Evolutionary conservation across 2,888 invertebrate genomes (phyloP).

Genomic region (Selenia dentaria): DNA sequence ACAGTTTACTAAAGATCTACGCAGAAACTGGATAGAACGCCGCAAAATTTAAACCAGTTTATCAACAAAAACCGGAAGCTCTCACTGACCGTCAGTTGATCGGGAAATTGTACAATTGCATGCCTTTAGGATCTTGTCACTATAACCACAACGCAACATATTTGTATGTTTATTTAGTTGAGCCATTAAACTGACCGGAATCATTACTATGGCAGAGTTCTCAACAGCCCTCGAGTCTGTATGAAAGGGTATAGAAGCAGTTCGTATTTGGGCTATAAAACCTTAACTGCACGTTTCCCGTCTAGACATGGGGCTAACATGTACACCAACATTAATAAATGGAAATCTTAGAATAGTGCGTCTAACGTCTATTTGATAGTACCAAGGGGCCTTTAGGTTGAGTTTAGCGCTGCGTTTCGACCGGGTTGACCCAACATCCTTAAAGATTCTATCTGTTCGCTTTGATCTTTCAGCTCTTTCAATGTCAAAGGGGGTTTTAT

Average conservation of each 20-base stretch:
- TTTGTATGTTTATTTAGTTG: background rate
- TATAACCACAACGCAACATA: background rate
- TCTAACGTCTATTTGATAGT: background rate
- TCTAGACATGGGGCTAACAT: constrained; percentile 69
- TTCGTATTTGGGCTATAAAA: constrained; percentile 59
- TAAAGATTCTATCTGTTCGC: too few relatives aligned
- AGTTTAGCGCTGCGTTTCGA: too few relatives aligned
- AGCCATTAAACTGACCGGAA: background rate
- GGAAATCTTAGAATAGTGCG: constrained; percentile 38
- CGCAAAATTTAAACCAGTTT: constrained; percentile 10
- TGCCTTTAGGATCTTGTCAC: constrained; percentile 3
- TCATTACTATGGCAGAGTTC: background rate
- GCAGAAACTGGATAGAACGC: constrained; percentile 16
- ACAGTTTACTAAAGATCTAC: constrained; percentile 5
- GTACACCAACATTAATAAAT: constrained; percentile 60
- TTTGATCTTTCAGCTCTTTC: too few relatives aligned
- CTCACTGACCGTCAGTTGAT: constrained; percentile 24
- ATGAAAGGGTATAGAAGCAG: constrained; percentile 35
- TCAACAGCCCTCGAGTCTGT: background rate
- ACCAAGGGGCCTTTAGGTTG: too few relatives aligned
- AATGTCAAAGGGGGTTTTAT: too few relatives aligned
- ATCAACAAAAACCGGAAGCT: constrained; percentile 22
- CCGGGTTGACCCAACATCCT: too few relatives aligned
- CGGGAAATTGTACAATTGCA: constrained; percentile 11
- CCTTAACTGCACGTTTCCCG: constrained; percentile 60